Base-by-base conservation (phyloP, 2,888 invertebrate genomes). In the Rhamphomyia laevipes region DNA sequence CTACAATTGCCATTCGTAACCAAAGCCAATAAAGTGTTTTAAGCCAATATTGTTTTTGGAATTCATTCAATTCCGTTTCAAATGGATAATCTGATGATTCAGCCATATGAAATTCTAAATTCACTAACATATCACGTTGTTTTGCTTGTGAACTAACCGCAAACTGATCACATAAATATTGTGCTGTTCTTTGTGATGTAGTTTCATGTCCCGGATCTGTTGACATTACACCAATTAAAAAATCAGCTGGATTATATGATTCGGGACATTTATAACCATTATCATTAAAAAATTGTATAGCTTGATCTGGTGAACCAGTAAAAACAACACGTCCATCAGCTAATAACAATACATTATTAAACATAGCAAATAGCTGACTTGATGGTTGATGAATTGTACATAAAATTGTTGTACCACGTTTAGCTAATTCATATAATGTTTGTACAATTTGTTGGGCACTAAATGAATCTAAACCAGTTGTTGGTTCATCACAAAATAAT, bases 311-410 rank as follows among this genome's bases (percentile, higher is more conserved):
- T 1, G 80, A 77, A 0, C 94, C 95, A 55, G 87, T 80, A 58
- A 81, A 90, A 0, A 90, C 93, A 1, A 90, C 82, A 53, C 89
- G 75, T 1, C 95, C 94, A 62, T 92, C 90, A 18, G 91, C 86
- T 53, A 95, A 73, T 40, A 95, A 70, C 53, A 94, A 80, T 15
- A 84, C 71, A 52, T 80, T 78, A 61, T 90, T 84, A 63, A 94
- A 94, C 72, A 86, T 78, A 2, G 83, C 80, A 67, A 91, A 90
- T 50, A 89, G 72, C 59, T 90, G 87, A 0, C 89, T 88, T 4
- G 89, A 89, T 0, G 95, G 94, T 70, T 95, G 94, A 69, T 95
- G 95, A 58, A 95, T 94, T 17, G 94, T 94, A 64, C 91, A 91
- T 48, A 94, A 74, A 35, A 95, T 83, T 0, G 92, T 91, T 68